phyloP scores from a whole-genome alignment of 23 tunicate genomes.

The Trididemnum miniatum region DNA sequence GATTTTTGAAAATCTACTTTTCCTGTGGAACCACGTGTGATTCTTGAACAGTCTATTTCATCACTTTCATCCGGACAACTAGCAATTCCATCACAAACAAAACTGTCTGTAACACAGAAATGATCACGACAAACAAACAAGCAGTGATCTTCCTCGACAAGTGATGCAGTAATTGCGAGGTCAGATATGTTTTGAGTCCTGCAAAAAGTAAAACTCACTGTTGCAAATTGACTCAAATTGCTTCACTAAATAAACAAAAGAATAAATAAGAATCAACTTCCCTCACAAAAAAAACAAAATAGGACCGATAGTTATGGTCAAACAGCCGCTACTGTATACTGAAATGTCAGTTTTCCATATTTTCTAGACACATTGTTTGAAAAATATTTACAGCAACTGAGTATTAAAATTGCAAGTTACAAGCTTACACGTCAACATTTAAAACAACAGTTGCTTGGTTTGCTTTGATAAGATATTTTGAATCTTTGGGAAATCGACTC shows the following conservation, averaged over 20 bases:
- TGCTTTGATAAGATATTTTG: constrained; percentile 31
- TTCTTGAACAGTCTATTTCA: constrained; percentile 67
- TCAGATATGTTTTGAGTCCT: neutral
- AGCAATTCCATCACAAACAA: constrained; percentile 75
- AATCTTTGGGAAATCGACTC: constrained; percentile 15
- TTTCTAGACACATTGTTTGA: too few species aligned
- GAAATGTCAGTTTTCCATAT: too few species aligned
- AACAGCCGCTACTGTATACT: too few species aligned
- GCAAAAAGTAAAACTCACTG: neutral
- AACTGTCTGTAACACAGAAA: constrained; percentile 51
- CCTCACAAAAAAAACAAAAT: too few species aligned
- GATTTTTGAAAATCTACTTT: neutral
- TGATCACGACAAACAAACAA: constrained; percentile 54
- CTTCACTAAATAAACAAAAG: too few species aligned
- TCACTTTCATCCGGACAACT: constrained; percentile 86
- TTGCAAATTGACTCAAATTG: too few species aligned
- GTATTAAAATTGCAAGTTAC: too few species aligned
- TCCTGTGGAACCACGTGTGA: neutral
- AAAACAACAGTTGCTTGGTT: constrained; percentile 36
- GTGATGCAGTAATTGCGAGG: neutral
- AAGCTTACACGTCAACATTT: constrained; percentile 35
- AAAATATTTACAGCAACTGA: too few species aligned
- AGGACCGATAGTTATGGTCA: too few species aligned
- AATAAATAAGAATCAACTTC: too few species aligned
- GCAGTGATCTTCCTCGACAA: constrained; percentile 61